Evolutionary conservation across 2,113 vertebrate genomes (phyloP), one percentile per base, ranked within the genome.

Genomic region (Sander vitreus): DNA sequence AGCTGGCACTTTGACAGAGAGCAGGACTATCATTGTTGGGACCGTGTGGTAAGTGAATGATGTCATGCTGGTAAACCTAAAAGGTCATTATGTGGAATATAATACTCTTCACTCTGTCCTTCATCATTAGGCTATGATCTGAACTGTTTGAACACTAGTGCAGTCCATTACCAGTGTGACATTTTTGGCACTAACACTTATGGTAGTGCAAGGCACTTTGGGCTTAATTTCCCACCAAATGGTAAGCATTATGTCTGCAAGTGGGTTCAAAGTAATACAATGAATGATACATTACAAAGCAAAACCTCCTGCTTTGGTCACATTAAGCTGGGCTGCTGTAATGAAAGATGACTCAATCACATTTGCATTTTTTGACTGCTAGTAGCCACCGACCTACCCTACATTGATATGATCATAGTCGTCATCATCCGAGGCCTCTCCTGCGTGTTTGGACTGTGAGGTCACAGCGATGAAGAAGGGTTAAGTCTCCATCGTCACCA

Each of bases 41-140:
- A 84, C 59, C 67, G 68, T 65, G 80, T 87, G 85, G 83, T 69
- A 77, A 81, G 84, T 85, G 77, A 84, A 86, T 92, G 87, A 93
- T 90, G 88, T 93, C 91, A 94, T 83, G 50, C 43, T 81, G 72
- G 85, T 88, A 73, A 91, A 81, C 83, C 83, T 83, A 83, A 89
- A 87, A 91, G 87, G 92, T 91, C 90, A 90, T 33, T 53, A 67
- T 73, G 68, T 77, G 70, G 68, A 83, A 87, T 81, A 85, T 85
- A 79, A 91, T 53, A 79, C 78, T 70, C 63, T 63, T 83, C 16
- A 64, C 60, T 58, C 36, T 25, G 58, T 78, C 57, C 54, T 51
- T 84, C 73, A 82, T 73, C 54, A 57, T 70, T 63, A 14, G 33
- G 30, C 54, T 50, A 60, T 69, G 81, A 74, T 70, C 19, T 59